These are phyloP conservation scores for Ceratina australensis DNA, from an alignment of 1,140 invertebrate species.

Conservation along the genomic window DNA sequence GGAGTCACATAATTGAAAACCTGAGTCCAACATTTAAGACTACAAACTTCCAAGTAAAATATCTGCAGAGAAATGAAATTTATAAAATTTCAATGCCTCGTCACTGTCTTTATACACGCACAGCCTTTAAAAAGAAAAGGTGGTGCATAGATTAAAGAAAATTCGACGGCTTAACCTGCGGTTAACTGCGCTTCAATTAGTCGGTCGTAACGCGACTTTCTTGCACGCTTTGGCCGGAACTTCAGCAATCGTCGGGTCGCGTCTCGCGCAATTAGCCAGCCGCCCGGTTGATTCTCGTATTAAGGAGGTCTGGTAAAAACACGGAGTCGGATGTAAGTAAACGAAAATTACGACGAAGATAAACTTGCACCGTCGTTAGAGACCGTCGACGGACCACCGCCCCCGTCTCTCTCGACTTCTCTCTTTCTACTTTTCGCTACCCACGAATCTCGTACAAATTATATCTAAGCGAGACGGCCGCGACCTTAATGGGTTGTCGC, in stretches of 20 bases:
- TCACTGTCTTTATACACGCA: no score
- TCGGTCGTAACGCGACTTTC: constrained; percentile 41
- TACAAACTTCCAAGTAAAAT: no score
- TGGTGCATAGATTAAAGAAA: no score
- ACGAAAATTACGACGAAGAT: constrained; percentile 56
- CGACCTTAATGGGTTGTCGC: constrained; percentile 34
- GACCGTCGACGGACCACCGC: constrained; percentile 35
- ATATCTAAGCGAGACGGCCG: constrained; percentile 8
- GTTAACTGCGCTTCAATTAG: constrained; percentile 71
- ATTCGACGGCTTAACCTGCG: constrained; percentile 65
- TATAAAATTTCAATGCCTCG: no score
- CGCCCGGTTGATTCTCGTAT: constrained; percentile 40
- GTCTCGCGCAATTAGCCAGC: constrained; percentile 55
- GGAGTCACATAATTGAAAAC: no score
- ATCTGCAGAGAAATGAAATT: no score
- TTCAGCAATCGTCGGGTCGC: constrained; percentile 51
- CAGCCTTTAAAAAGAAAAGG: not conserved
- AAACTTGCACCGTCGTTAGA: constrained; percentile 59
- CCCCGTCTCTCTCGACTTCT: not conserved
- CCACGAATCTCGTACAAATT: constrained; percentile 18
- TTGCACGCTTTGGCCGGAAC: constrained; percentile 41
- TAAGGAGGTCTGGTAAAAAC: constrained; percentile 57
- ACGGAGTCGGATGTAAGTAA: constrained; percentile 40
- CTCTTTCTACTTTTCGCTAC: no score
- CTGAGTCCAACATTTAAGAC: no score